Conservation (phyloP, 2,113 vertebrate genomes). For the Psittacus erithacus region DNA sequence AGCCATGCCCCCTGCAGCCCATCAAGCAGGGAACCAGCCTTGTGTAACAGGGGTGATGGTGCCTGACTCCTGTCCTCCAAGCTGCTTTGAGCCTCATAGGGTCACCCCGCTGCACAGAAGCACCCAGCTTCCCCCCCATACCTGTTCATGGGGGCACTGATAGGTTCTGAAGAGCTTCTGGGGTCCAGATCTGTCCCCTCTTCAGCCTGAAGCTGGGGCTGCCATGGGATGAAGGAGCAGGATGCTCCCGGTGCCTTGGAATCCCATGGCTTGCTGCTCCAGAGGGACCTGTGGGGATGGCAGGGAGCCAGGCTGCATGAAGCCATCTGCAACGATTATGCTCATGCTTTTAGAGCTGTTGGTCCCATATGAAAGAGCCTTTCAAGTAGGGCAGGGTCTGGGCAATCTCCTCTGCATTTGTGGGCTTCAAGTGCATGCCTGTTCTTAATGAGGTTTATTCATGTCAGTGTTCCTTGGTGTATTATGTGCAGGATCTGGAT, state of each 20-base stretch:
- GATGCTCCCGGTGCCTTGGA: neutral
- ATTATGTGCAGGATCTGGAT: neutral
- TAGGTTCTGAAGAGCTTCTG: neutral
- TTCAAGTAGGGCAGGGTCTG: neutral
- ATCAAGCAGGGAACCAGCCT: neutral
- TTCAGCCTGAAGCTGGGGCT: neutral
- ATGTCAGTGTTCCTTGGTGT: neutral
- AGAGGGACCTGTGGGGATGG: neutral
- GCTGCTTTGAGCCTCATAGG: neutral
- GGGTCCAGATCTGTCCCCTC: neutral
- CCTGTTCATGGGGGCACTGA: neutral
- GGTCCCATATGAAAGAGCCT: neutral
- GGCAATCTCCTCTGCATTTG: neutral
- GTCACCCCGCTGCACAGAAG: neutral
- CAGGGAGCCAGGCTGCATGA: neutral
- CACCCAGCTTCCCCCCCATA: neutral
- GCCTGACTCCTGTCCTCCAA: neutral
- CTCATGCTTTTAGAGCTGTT: fast-evolving
- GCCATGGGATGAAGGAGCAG: fast-evolving
- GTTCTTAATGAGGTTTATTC: neutral
- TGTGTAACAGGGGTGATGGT: neutral
- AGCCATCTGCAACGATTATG: neutral
- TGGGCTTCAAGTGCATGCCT: neutral
- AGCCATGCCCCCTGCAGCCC: fast-evolving
- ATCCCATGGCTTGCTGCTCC: neutral